Evolutionary conservation across 2,888 invertebrate species (phyloP).

Genomic region (Venusia cambrica): DNA sequence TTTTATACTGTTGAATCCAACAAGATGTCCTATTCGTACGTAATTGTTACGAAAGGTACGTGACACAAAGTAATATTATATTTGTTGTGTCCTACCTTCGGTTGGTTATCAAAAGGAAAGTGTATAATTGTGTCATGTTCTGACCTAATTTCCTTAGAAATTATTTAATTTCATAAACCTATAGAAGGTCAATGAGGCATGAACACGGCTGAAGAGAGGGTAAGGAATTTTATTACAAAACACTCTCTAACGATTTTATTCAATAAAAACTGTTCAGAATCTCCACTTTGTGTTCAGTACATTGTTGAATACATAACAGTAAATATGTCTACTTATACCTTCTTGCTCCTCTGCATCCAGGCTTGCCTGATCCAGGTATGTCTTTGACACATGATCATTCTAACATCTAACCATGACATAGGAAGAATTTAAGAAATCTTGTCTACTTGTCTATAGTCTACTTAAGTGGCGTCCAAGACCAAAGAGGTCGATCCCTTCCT

Average conservation of each 20-base stretch:
- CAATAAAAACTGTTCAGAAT: constrained; percentile 10
- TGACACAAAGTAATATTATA: constrained; percentile 2
- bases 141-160: constrained; percentile 1
- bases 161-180: no score
- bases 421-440: no score
- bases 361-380: constrained; percentile 32
- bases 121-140: constrained; percentile 7
- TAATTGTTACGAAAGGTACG: constrained; percentile 10
- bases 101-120: neutral
- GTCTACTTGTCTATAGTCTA: no score
- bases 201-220: no score
- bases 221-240: no score
- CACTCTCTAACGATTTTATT: constrained; percentile 5
- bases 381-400: neutral
- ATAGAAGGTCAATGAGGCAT: no score
- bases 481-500: no score
- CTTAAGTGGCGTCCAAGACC: no score
- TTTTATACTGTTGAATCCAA: constrained; percentile 8
- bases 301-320: constrained; percentile 7
- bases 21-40: constrained; percentile 2
- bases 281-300: constrained; percentile 14
- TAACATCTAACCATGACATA: no score
- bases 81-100: neutral
- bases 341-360: constrained; percentile 24
- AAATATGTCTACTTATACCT: constrained; percentile 39